phyloP scores from a whole-genome alignment of 2,797 vertebrate genomes.

The Threskiornis aethiopicus region DNA sequence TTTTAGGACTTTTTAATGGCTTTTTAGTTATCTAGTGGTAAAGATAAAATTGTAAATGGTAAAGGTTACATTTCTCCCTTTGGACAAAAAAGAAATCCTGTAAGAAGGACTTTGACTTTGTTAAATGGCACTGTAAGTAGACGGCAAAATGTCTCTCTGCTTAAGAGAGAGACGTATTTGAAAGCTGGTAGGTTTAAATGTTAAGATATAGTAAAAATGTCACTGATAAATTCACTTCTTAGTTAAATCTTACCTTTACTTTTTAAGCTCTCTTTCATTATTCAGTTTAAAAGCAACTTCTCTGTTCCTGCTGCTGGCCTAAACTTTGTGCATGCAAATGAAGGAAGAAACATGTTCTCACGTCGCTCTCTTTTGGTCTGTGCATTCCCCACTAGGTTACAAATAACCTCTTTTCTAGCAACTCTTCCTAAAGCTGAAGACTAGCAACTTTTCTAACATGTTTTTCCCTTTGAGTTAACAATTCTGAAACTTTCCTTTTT shows the following conservation, averaged over 20 bases:
- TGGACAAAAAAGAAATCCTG: not conserved
- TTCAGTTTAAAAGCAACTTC: not conserved
- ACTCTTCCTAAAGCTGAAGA: not conserved
- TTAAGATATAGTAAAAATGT: not conserved
- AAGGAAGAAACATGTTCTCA: not conserved
- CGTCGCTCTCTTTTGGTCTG: not conserved
- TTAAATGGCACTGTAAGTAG: not conserved
- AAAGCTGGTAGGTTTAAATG: not conserved
- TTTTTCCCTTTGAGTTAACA: conserved; percentile 18
- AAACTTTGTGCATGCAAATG: not conserved
- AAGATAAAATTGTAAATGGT: not conserved
- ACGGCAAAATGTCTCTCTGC: not conserved
- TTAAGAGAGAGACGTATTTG: not conserved
- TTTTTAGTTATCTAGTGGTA: not conserved
- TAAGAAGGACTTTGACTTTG: not conserved
- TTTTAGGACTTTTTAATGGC: not conserved
- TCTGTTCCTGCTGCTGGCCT: not conserved
- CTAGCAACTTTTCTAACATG: not conserved
- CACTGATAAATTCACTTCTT: not conserved
- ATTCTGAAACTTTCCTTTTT: not conserved
- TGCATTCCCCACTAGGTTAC: not conserved
- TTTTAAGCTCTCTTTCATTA: not conserved
- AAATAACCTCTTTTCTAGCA: not conserved
- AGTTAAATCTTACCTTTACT: not conserved
- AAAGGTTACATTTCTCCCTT: not conserved